phyloP scores from a whole-genome alignment of 1,140 invertebrate genomes.

The Eciton burchellii region DNA sequence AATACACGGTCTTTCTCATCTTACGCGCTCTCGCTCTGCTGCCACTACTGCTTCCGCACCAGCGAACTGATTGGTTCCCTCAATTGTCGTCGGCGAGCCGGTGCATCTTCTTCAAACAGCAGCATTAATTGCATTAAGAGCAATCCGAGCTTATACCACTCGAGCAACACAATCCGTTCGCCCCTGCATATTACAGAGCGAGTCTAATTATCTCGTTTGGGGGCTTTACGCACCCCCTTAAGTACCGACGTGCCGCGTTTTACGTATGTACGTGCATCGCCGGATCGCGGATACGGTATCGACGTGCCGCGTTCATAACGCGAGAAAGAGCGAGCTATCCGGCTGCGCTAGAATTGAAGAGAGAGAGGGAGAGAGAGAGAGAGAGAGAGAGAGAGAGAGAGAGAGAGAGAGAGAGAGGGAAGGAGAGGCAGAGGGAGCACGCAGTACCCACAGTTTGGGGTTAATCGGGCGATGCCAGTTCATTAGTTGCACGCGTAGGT shows the following conservation, averaged over 20 bases:
- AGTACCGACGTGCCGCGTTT: constrained; percentile 37
- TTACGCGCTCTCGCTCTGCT: too few relatives aligned
- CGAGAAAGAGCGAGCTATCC: constrained; percentile 23
- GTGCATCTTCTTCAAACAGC: not conserved
- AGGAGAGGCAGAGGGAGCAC: constrained; percentile 69
- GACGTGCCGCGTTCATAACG: constrained; percentile 17
- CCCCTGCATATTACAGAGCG: not conserved
- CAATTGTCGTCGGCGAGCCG: not conserved
- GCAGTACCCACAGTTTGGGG: constrained; percentile 78
- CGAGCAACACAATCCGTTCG: not conserved
- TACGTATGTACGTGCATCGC: not conserved
- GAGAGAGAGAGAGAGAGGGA: constrained; percentile 60
- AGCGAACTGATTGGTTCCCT: not conserved
- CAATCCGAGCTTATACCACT: not conserved
- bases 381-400: too few relatives aligned
- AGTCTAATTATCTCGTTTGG: constrained; percentile 17
- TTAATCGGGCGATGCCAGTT: constrained; percentile 83
- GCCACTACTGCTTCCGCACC: too few relatives aligned
- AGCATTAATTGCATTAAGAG: not conserved
- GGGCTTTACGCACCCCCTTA: not conserved
- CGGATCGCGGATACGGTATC: constrained; percentile 25
- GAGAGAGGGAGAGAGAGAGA: not conserved
- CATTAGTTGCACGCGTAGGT: constrained; percentile 81
- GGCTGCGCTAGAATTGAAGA: too few relatives aligned
- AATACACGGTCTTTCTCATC: constrained; percentile 13